Evolutionary conservation across 2,888 invertebrate species (phyloP), one percentile per base, ranked within the genome.

Genomic region (Megaustenia siamemsis): DNA sequence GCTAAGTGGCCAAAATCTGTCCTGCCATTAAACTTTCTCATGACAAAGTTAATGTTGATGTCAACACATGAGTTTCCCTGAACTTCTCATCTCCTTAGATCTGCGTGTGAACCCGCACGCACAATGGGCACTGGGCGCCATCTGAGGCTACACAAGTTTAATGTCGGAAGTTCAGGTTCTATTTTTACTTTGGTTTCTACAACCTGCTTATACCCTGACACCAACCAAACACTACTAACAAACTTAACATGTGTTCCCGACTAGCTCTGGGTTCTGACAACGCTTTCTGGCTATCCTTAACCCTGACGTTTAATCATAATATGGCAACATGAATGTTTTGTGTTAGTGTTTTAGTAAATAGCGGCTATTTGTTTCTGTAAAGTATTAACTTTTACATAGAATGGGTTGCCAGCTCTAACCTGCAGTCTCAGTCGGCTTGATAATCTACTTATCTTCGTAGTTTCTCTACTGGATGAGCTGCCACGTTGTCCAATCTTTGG

Each of bases 21-120:
- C 56, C n/a, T 4, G 24, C 18, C 56, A 56, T 21, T 56, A 15
- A 56, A 56, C 56, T 56, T 5, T 56, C 10, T 56, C 10, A 56
- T 21, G 4, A 56, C 24, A 21, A 24, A 4, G 56, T 56, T 12
- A 24, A 56, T 5, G 6, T 12, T 21, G 56, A 56, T 56, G 6
- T 32, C 6, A 63, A 15, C 38, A 69, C 3, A 40, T 21, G 40
- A 40, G 3, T 49, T 53, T 38, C 32, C 32, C 10, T 32, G 32
- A n/a, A 32, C 8, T 71, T 49, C n/a, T n/a, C n/a, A n/a, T 60
- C 56, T 73, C 60, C 24, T 28, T 73, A 82, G 73, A 82, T 73
- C 73, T 82, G 32, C 71, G 82, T 18, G n/a, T 73, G 28, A 68
- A 82, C 60, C 82, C 82, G 12, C 73, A 73, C 24, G 73, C 82